Percentiles rank a stretch among this genome's conserved stretches.
Evolutionary conservation across 2,113 vertebrate genomes (phyloP).

Genomic region (Pipra filicauda): DNA sequence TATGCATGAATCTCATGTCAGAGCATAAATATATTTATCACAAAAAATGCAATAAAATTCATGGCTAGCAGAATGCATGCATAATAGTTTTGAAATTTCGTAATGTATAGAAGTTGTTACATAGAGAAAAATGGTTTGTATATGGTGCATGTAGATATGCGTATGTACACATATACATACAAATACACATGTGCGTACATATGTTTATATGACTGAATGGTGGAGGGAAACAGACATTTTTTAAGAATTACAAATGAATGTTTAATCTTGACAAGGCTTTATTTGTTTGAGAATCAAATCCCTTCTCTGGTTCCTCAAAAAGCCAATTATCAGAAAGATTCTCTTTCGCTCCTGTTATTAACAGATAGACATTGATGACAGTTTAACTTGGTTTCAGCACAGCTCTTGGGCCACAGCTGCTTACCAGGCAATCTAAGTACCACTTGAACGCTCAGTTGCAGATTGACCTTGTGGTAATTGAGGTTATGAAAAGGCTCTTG

Average conservation of each 20-base stretch:
- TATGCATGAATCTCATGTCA: conserved; percentile 58
- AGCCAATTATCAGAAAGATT: conserved; percentile 70
- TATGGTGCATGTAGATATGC: neutral
- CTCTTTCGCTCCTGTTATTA: conserved; percentile 37
- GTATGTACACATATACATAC: neutral
- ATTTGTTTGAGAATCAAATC: conserved; percentile 62
- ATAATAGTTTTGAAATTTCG: conserved; percentile 11
- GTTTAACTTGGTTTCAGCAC: conserved; percentile 55
- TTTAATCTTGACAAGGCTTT: conserved; percentile 64
- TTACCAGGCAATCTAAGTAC: conserved; percentile 51
- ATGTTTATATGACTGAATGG: neutral
- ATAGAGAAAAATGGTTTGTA: conserved; percentile 34
- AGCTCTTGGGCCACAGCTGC: conserved; percentile 63
- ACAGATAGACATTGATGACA: conserved; percentile 37
- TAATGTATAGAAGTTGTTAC: neutral
- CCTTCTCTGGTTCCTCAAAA: conserved; percentile 36
- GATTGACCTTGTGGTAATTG: conserved; percentile 73
- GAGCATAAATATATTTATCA: conserved; percentile 66
- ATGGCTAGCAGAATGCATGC: conserved; percentile 14
- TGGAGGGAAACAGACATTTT: conserved; percentile 27
- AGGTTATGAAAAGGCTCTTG: conserved; percentile 79
- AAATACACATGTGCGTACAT: neutral
- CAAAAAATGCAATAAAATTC: conserved; percentile 49
- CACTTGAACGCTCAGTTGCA: conserved; percentile 36
- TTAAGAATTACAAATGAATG: conserved; percentile 53